These are phyloP conservation scores for Xestia ashworthii DNA, from an alignment of 2,888 invertebrate genomes.

Conservation along the genomic window DNA sequence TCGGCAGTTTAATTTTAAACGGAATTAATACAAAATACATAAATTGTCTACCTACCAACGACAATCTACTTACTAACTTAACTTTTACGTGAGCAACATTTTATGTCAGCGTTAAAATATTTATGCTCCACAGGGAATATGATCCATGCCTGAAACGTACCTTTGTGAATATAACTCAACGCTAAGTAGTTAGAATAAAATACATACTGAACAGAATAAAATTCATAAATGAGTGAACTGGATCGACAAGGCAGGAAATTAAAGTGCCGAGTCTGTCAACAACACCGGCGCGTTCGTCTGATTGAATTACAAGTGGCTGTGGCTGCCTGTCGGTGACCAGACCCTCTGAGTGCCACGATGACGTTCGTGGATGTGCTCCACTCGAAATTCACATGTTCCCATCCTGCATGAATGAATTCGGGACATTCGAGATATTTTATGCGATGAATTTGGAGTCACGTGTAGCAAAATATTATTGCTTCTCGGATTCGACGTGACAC, in stretches of 20 bases:
- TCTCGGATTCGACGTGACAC: slow-evolving; percentile 41
- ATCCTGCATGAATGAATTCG: slow-evolving; percentile 36
- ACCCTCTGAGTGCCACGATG: slow-evolving; percentile 12
- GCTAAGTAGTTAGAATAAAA: neutral
- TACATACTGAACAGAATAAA: slow-evolving; percentile 3
- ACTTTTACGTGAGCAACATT: neutral
- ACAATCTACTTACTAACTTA: neutral
- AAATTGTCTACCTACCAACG: neutral
- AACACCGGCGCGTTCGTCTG: slow-evolving; percentile 47
- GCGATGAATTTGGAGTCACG: slow-evolving; percentile 48
- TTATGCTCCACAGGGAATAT: neutral
- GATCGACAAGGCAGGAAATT: slow-evolving; percentile 70
- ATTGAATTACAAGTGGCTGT: slow-evolving; percentile 57
- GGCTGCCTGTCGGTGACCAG: slow-evolving; percentile 11
- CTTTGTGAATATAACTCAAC: neutral
- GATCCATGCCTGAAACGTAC: neutral
- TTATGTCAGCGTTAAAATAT: slow-evolving; percentile 4
- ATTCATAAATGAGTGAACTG: slow-evolving; percentile 27
- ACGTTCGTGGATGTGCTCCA: slow-evolving; percentile 16
- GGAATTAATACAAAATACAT: neutral
- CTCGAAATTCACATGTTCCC: slow-evolving; percentile 40
- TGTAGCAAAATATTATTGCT: slow-evolving; percentile 46
- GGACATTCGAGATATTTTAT: slow-evolving; percentile 45
- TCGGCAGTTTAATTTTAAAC: neutral
- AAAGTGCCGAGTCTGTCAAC: slow-evolving; percentile 61